phyloP scores from a whole-genome alignment of 1,140 invertebrate genomes.

The Octopus bimaculoides region DNA sequence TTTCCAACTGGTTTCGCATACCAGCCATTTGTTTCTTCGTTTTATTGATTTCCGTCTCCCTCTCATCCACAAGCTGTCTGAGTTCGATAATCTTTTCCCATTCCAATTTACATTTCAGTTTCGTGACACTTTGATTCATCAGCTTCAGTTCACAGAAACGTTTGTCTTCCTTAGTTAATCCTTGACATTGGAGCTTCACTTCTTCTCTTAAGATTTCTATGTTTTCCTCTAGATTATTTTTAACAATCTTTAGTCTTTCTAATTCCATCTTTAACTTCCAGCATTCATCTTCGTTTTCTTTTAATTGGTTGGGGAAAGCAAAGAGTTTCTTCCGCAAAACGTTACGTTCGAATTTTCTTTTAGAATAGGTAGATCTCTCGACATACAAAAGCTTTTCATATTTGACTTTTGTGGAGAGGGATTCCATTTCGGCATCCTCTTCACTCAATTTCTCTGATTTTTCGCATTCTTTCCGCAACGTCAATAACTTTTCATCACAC shows the following conservation, averaged over 20 bases:
- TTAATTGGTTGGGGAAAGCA: not conserved
- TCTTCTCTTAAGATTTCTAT: not conserved
- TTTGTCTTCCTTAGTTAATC: not conserved
- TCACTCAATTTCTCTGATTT: not conserved
- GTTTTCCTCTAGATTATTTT: not conserved
- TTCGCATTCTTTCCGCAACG: not conserved
- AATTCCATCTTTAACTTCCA: not conserved
- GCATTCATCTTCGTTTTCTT: not conserved
- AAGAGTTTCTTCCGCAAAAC: not conserved
- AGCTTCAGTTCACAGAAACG: not conserved
- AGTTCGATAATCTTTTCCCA: not conserved
- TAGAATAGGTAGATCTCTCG: too few species aligned
- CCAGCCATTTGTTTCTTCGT: not conserved
- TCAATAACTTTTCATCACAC: not conserved
- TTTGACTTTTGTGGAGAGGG: too few species aligned
- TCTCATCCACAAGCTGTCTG: not conserved
- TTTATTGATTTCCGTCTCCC: not conserved
- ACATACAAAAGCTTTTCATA: too few species aligned
- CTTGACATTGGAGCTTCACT: not conserved
- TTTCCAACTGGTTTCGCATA: not conserved
- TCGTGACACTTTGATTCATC: not conserved
- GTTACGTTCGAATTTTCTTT: not conserved
- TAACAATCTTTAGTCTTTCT: not conserved
- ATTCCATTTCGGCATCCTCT: too few species aligned
- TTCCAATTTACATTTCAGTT: not conserved